Conservation (phyloP, 2,113 vertebrate genomes). For the human region GRCh38 chr6:51579001-51579500, state of each 20-base stretch:
- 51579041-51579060: constrained; percentile 85
- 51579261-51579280: constrained; percentile 92
- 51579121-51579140: constrained; percentile 93
- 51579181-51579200: constrained; percentile 89
- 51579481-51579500: not conserved
- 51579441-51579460: not conserved
- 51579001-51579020: constrained; percentile 89
- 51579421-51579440: not conserved
- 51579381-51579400: constrained; percentile 72
- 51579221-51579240: constrained; percentile 92
- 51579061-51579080: constrained; percentile 88
- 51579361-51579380: constrained; percentile 89
- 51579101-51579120: constrained; percentile 94
- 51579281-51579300: constrained; percentile 96
- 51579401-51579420: not conserved
- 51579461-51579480: constrained; percentile 13
- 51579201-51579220: constrained; percentile 90
- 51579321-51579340: constrained; percentile 90
- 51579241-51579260: constrained; percentile 91
- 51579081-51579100: constrained; percentile 93
- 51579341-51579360: constrained; percentile 90
- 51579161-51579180: constrained; percentile 89
- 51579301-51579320: constrained; percentile 95
- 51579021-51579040: constrained; percentile 89
- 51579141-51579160: constrained; percentile 95